Conservation (phyloP, 2,888 invertebrate genomes). For the Orthosia cruda region DNA sequence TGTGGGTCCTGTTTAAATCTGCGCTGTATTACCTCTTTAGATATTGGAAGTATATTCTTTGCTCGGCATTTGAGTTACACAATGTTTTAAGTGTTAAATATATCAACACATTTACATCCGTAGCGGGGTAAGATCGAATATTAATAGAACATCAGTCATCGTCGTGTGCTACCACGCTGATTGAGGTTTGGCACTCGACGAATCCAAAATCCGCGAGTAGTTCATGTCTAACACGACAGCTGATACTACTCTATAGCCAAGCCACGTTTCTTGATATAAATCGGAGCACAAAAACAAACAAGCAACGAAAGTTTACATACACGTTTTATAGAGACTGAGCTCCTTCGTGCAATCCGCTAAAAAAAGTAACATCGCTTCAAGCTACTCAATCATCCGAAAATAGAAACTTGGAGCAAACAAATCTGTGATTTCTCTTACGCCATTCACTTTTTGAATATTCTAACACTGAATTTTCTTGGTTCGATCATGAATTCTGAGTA, state of each 20-base stretch:
- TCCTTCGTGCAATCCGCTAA: conserved; percentile 63
- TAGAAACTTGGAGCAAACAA: conserved; percentile 74
- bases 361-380: conserved; percentile 68
- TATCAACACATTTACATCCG: conserved; percentile 49
- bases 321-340: conserved; percentile 58
- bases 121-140: conserved; percentile 43
- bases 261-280: conserved; percentile 29
- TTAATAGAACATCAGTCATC: conserved; percentile 58
- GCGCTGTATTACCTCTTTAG: conserved; percentile 5
- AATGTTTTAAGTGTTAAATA: conserved; percentile 26
- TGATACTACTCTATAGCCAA: conserved; percentile 22
- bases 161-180: conserved; percentile 43
- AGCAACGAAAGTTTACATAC: conserved; percentile 59
- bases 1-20: conserved; percentile 16
- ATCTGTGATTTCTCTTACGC: conserved; percentile 71
- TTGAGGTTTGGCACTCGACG: conserved; percentile 62
- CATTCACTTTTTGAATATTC: conserved; percentile 71
- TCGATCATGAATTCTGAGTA: conserved; percentile 67
- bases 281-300: conserved; percentile 33
- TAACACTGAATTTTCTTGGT: conserved; percentile 64
- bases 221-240: conserved; percentile 37
- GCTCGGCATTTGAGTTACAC: conserved; percentile 7
- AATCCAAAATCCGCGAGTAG: conserved; percentile 43
- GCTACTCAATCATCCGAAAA: conserved; percentile 75
- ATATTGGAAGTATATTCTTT: conserved; percentile 9